Evolutionary conservation across 2,888 invertebrate genomes (phyloP).

Genomic region (Apocheima hispidaria): DNA sequence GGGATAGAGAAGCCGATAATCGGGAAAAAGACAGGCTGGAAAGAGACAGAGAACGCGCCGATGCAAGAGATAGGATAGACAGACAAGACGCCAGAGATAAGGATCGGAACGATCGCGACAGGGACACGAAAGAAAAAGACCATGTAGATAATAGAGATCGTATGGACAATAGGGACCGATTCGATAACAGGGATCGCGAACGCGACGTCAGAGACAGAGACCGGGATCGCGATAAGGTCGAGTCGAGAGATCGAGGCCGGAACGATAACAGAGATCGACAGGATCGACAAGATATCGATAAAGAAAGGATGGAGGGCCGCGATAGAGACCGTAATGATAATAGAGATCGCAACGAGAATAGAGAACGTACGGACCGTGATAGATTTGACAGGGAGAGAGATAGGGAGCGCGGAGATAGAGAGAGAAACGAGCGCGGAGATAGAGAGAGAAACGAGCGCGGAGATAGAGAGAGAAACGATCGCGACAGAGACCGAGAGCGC

Average conservation of each 20-base stretch:
- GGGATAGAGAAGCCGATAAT: slow-evolving; percentile 65
- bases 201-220: slow-evolving; percentile 53
- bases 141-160: slow-evolving; percentile 51
- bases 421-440: slow-evolving; percentile 45
- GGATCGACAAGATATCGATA: slow-evolving; percentile 46
- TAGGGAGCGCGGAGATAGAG: slow-evolving; percentile 59
- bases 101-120: slow-evolving; percentile 50
- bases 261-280: slow-evolving; percentile 46
- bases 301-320: slow-evolving; percentile 37
- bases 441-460: slow-evolving; percentile 44
- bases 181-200: slow-evolving; percentile 55
- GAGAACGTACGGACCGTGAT: slow-evolving; percentile 53
- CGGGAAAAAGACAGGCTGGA: slow-evolving; percentile 61
- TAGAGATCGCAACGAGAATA: slow-evolving; percentile 47
- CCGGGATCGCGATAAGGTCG: slow-evolving; percentile 55
- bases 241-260: slow-evolving; percentile 53
- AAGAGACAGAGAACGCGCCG: slow-evolving; percentile 55
- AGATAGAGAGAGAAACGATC: slow-evolving; percentile 54
- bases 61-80: slow-evolving; percentile 67
- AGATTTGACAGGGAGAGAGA: slow-evolving; percentile 57
- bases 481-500: slow-evolving; percentile 57
- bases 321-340: slow-evolving; percentile 44
- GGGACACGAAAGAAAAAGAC: slow-evolving; percentile 52
- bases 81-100: slow-evolving; percentile 43
- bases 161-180: slow-evolving; percentile 55